Evolutionary conservation across 2,888 invertebrate species (phyloP).

Genomic region (Oscheius sp.): DNA sequence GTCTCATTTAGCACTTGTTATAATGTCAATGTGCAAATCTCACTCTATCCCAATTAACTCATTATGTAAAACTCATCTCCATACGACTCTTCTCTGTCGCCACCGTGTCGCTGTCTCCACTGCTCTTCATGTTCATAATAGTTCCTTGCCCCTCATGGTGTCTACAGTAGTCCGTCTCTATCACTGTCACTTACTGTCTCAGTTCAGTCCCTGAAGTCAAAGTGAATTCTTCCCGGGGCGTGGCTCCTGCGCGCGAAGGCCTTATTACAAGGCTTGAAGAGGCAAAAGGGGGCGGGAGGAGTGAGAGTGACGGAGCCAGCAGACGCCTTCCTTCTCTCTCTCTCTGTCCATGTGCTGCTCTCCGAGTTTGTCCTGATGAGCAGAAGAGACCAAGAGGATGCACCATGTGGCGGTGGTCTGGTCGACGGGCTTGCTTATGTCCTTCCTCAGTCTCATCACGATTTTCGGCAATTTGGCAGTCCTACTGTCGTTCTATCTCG

Average conservation of each 20-base stretch:
- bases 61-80: too few relatives aligned
- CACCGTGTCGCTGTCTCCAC: too few relatives aligned
- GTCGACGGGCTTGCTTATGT: conserved; percentile 48
- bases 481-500: conserved; percentile 72
- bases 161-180: too few relatives aligned
- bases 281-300: conserved; percentile 35
- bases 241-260: conserved; percentile 12
- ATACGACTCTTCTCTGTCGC: too few relatives aligned
- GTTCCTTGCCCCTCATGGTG: too few relatives aligned
- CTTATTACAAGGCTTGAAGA: conserved; percentile 39
- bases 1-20: too few relatives aligned
- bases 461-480: conserved; percentile 85
- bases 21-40: too few relatives aligned
- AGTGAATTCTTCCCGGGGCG: neutral
- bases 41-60: too few relatives aligned
- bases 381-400: conserved; percentile 14
- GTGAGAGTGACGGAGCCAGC: conserved; percentile 24
- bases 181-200: neutral
- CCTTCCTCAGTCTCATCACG: conserved; percentile 67
- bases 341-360: neutral
- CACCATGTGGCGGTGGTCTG: conserved; percentile 28
- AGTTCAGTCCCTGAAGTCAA: neutral
- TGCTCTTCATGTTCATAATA: too few relatives aligned
- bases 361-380: neutral
- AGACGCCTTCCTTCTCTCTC: conserved; percentile 22